A percentile compares a stretch with the other conserved stretches of the same genome.
phyloP scores from a whole-genome alignment of 1,140 invertebrate genomes.

The Propsilocerus akamusi region DNA sequence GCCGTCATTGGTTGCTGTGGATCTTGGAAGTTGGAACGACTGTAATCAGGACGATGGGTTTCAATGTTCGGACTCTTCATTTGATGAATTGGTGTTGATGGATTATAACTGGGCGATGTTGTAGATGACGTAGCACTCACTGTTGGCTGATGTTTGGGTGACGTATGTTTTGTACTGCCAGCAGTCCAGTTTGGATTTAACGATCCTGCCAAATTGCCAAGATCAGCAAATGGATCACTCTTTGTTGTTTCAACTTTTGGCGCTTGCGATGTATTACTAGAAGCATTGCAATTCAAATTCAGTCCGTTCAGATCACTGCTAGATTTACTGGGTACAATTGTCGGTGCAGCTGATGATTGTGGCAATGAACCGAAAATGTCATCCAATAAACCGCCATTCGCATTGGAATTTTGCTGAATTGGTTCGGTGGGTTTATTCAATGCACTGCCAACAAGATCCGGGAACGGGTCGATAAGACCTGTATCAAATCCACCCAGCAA shows the following conservation, averaged over 20 bases:
- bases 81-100: constrained; percentile 9
- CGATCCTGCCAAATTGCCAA: constrained; percentile 26
- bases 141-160: constrained; percentile 17
- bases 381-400: constrained; percentile 13
- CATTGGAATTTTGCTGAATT: neutral
- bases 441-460: neutral
- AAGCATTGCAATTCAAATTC: constrained; percentile 9
- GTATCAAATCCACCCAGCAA: constrained; percentile 34
- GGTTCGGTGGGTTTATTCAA: neutral
- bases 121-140: constrained; percentile 14
- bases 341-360: neutral
- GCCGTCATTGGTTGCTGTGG: constrained; percentile 4
- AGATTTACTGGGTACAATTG: constrained; percentile 1
- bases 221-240: constrained; percentile 33
- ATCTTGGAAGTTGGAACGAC: constrained; percentile 43
- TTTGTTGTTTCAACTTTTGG: neutral
- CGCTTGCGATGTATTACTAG: constrained; percentile 2
- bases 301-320: constrained; percentile 6
- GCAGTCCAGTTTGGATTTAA: constrained; percentile 15
- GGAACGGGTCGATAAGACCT: neutral
- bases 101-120: constrained; percentile 16
- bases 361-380: constrained; percentile 18
- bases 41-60: constrained; percentile 30
- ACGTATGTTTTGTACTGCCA: constrained; percentile 12
- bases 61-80: constrained; percentile 8